Base-by-base conservation (phyloP, 2,888 invertebrate species). In the Cheilosia soror region DNA sequence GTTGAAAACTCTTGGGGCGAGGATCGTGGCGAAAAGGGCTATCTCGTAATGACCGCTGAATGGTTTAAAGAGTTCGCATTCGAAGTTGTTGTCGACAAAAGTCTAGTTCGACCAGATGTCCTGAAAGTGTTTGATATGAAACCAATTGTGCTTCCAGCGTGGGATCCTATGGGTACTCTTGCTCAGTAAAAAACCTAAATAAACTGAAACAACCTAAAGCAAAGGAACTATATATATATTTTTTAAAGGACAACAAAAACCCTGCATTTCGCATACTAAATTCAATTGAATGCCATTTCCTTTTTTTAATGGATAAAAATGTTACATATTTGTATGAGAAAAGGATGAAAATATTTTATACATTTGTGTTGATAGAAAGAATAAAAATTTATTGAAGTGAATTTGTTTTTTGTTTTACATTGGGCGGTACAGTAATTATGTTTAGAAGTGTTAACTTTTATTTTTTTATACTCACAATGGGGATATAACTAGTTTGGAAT, bases 1-100 rank as follows among this genome's bases (percentile, higher is more conserved):
- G 97, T 98, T 2, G 98, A 98, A 92, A 98, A 98, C 91, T 97
- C 97, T 0, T 97, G 98, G 96, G 97, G 98, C 44, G 97, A 97
- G 89, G 97, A 97, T 88, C 95, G 96, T 71, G 97, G 96, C 27
- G 94, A 97, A 85, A 97, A 97, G 89, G 98, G 98, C 0, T 98
- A 97, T 90, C 92, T 97, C 60, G 93, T 96, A 40, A 96, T 98
- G 94, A 95, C 96, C 0, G 94, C 95, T 58, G 96, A 96, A 0
- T 98, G 98, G 98, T 98, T 98, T 92, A 94, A 94, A 88, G 97
- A 97, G 89, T 97, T 96, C 89, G 96, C 96, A 0, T 97, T 96
- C 89, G 97, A 98, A 93, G 95, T 97, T 87, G 98, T 97, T 2
- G 95, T 98, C 29, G 97, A 98, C 91, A 97, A 96, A 92, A 96